Evolutionary conservation across 2,797 vertebrate genomes (phyloP), one percentile per base, ranked within the genome.

Genomic region (Novumbra hubbsi): DNA sequence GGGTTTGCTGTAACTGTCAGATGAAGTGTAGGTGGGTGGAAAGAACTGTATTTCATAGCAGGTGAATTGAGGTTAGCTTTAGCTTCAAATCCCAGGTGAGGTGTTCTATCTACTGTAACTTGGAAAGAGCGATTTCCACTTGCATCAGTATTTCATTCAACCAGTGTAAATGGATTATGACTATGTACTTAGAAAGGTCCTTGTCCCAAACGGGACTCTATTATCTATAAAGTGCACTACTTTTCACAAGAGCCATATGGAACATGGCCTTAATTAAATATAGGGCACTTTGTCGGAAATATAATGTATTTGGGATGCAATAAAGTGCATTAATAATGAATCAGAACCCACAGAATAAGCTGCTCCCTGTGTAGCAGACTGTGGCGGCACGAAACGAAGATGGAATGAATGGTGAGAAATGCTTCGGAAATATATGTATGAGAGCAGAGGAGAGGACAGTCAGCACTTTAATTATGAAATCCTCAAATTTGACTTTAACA

Each of bases 391-490:
- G 79, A 82, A 81, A 76, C 50, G 14, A 76, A 79, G 81, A 70
- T 52, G 14, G 77, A 79, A 79, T 84, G 79, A 86, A 85, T 79
- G 78, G 82, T 82, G 81, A 84, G 84, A 89, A 78, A 71, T 72
- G 78, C 83, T 87, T 78, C 87, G 91, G 78, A 93, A 92, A 93
- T 90, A 92, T 92, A 83, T 71, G 92, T 91, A 86, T 75, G 73
- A 76, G 84, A 21, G 28, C n/a, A 32, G 27, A 32, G 16, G 17
- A n/a, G 49, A 32, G 27, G 28, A 70, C 71, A 79, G 82, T 88
- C 76, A 52, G 78, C 63, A 78, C 80, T 87, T 52, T 76, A 84
- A 84, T 81, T 83, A 84, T 84, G 30, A 34, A 67, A 65, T 64
- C 73, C 4, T 41, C 68, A 75, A 71, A 65, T 64, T 5, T 30